Evolutionary conservation across 2,888 invertebrate species (phyloP).

Genomic region (Crepidodera aurea): DNA sequence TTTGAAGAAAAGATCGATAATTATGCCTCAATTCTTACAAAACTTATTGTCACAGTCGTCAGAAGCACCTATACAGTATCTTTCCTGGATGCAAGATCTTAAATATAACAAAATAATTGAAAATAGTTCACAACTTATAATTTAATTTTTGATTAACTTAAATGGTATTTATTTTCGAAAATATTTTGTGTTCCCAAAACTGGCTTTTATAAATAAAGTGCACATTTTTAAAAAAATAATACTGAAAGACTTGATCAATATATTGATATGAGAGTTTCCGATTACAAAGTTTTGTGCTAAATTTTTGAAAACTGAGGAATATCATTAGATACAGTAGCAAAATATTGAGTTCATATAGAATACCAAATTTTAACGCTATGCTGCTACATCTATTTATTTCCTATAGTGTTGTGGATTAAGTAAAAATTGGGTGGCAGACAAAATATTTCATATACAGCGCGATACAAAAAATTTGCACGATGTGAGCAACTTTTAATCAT

Average conservation of each 20-base stretch:
- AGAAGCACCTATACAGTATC: no score
- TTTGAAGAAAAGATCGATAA: no score
- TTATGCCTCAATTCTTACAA: no score
- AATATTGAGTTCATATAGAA: constrained; percentile 25
- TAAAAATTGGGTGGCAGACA: constrained; percentile 18
- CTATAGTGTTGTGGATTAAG: constrained; percentile 9
- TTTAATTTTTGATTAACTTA: no score
- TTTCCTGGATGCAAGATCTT: no score
- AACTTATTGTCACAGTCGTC: no score
- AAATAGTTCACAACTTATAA: no score
- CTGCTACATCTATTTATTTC: constrained; percentile 19
- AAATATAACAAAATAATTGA: no score
- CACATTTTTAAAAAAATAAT: constrained; percentile 30
- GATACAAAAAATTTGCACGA: no score
- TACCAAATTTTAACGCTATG: constrained; percentile 18
- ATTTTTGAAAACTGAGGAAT: constrained; percentile 13
- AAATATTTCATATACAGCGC: background rate
- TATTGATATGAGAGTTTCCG: constrained; percentile 35
- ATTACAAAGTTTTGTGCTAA: constrained; percentile 25
- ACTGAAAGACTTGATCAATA: constrained; percentile 33
- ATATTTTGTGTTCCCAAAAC: background rate
- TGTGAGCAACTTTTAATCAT: no score
- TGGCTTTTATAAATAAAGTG: constrained; percentile 1
- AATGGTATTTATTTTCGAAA: background rate
- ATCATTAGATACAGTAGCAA: constrained; percentile 23